Conservation (phyloP, 2,888 invertebrate species). For the Lycocerus yunnanus region DNA sequence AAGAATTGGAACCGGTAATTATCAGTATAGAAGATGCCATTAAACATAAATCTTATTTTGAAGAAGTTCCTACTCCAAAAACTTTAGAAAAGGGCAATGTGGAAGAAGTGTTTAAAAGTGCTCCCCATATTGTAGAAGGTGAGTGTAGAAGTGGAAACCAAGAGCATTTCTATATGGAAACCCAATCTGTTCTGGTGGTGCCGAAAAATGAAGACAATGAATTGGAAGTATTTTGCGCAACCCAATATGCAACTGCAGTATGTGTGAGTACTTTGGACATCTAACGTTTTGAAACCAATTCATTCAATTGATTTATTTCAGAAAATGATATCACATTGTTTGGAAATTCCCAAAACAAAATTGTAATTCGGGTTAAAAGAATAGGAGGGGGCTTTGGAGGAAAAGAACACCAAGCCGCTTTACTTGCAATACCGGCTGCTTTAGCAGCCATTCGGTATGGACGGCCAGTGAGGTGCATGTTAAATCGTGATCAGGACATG, state of each 20-base stretch:
- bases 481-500: conserved; percentile 96
- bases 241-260: conserved; percentile 81
- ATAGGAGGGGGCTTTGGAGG: conserved; percentile 97
- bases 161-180: conserved; percentile 96
- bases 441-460: conserved; percentile 80
- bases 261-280: conserved; percentile 56
- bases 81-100: conserved; percentile 69
- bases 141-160: conserved; percentile 84
- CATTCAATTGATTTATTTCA: conserved; percentile 43
- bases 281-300: not conserved
- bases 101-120: conserved; percentile 62
- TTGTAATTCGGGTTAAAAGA: conserved; percentile 80
- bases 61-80: conserved; percentile 59
- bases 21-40: conserved; percentile 90
- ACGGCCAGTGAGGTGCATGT: conserved; percentile 81
- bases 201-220: conserved; percentile 82
- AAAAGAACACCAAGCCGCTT: conserved; percentile 78
- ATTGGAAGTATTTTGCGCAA: conserved; percentile 81
- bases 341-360: conserved; percentile 75
- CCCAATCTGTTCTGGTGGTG: conserved; percentile 69
- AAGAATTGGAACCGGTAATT: conserved; percentile 78
- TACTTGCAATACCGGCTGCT: conserved; percentile 74
- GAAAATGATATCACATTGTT: conserved; percentile 69
- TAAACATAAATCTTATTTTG: conserved; percentile 70
- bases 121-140: conserved; percentile 78